phyloP scores from a whole-genome alignment of 2,113 vertebrate genomes.

The Fulmarus glacialis region DNA sequence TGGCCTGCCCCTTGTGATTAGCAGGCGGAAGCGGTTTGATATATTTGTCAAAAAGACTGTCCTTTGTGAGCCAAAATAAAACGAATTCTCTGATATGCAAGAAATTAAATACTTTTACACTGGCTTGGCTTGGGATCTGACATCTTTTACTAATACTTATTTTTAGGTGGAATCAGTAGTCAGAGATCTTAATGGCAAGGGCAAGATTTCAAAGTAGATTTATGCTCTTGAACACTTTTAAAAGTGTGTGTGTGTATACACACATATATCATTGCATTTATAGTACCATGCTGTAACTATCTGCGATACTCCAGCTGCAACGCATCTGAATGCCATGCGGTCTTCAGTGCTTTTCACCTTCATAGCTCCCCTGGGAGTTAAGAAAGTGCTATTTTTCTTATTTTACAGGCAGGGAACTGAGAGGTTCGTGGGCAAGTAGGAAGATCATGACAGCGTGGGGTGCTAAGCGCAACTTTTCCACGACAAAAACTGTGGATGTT shows the following conservation, averaged over 20 bases:
- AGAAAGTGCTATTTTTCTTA: slow-evolving; percentile 23
- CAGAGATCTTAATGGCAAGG: slow-evolving; percentile 11
- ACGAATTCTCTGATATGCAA: background rate
- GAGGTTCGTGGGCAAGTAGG: background rate
- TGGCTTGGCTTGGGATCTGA: slow-evolving; percentile 24
- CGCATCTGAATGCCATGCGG: background rate
- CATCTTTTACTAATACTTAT: background rate
- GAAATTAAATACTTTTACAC: slow-evolving; percentile 28
- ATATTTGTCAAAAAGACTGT: slow-evolving; percentile 28
- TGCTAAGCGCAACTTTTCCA: background rate
- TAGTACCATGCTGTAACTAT: background rate
- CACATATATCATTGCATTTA: slow-evolving; percentile 12
- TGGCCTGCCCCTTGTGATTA: slow-evolving; percentile 35
- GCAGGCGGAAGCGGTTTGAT: slow-evolving; percentile 30
- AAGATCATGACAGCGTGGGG: background rate
- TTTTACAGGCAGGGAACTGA: background rate
- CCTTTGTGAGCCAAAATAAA: slow-evolving; percentile 40
- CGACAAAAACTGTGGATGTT: background rate
- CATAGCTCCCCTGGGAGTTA: background rate
- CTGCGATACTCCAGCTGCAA: slow-evolving; percentile 31
- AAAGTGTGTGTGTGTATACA: background rate
- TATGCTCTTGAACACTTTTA: slow-evolving; percentile 20
- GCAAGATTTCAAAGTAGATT: slow-evolving; percentile 21
- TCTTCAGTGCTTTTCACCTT: slow-evolving; percentile 37
- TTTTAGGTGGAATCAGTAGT: slow-evolving; percentile 39